Percentiles rank a stretch among this genome's conserved stretches.
These are phyloP conservation scores for Lagopus leucura DNA, from an alignment of 2,113 vertebrate genomes.

Conservation along the genomic window DNA sequence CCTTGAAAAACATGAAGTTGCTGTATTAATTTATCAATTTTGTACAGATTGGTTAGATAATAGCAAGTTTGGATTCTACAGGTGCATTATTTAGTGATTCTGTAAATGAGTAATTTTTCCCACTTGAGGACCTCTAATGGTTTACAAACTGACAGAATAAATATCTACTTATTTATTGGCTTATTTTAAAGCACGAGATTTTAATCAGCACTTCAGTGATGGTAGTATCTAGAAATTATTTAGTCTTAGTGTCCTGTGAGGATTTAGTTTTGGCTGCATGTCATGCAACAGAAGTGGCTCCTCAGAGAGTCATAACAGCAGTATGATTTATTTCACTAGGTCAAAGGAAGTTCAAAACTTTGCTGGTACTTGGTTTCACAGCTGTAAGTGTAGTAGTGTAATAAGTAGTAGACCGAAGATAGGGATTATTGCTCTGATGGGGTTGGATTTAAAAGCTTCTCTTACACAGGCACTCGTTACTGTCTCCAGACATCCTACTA, in stretches of 20 bases:
- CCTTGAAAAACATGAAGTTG: constrained; percentile 1
- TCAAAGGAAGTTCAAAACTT: neutral
- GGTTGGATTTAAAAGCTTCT: neutral
- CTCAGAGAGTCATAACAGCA: neutral
- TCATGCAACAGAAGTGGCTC: neutral
- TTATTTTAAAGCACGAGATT: neutral
- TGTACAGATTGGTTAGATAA: constrained; percentile 44
- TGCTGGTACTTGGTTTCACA: neutral
- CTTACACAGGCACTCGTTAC: neutral
- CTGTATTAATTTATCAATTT: constrained; percentile 21
- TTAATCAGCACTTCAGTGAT: neutral
- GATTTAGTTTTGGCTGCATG: neutral
- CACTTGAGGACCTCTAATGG: neutral
- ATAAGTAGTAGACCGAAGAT: neutral
- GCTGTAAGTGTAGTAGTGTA: neutral
- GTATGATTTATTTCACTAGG: neutral
- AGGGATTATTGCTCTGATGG: neutral
- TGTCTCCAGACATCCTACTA: neutral
- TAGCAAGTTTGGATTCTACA: neutral
- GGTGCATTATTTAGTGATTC: neutral
- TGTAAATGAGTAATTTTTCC: constrained; percentile 10
- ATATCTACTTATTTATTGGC: neutral
- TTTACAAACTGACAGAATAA: neutral
- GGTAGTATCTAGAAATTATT: neutral
- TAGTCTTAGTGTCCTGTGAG: neutral